phyloP scores from a whole-genome alignment of 2,113 vertebrate genomes.

The Octodon degus region DNA sequence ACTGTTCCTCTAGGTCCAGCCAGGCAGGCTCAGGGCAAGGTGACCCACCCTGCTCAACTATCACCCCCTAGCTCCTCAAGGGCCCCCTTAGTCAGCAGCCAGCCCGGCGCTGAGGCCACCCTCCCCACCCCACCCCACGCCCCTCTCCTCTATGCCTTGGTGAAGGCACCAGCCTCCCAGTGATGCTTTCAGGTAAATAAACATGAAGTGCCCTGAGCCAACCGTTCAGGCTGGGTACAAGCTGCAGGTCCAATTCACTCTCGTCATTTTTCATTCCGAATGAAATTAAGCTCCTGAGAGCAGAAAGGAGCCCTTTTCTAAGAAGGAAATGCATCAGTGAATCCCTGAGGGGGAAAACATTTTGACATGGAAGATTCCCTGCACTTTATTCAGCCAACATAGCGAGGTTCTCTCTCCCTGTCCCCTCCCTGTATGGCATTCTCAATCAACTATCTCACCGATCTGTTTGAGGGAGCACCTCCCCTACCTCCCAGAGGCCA shows the following conservation, averaged over 20 bases:
- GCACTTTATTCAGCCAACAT: conserved; percentile 59
- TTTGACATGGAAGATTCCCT: conserved; percentile 70
- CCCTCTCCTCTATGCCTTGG: background rate
- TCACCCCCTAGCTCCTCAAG: too few relatives aligned
- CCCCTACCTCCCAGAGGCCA: background rate
- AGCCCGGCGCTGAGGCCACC: fast-evolving
- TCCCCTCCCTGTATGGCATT: conserved; percentile 4
- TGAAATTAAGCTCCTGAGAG: conserved; percentile 79
- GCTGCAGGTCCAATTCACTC: conserved; percentile 73
- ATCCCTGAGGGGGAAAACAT: conserved; percentile 76
- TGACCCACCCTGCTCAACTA: background rate
- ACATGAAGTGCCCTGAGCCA: background rate
- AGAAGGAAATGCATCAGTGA: conserved; percentile 72
- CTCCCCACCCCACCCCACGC: background rate
- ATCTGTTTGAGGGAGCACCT: conserved; percentile 52
- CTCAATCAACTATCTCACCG: conserved; percentile 40
- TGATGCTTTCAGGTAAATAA: background rate
- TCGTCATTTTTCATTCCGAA: conserved; percentile 77
- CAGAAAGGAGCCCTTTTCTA: conserved; percentile 55
- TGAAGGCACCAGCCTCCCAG: fast-evolving
- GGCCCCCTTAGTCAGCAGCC: background rate
- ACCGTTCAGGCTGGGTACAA: fast-evolving
- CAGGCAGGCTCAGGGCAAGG: background rate
- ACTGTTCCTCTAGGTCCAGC: fast-evolving
- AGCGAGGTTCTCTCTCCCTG: background rate